Evolutionary conservation across 2,113 vertebrate species (phyloP).

Genomic region (Hydrochoerus hydrochaeris): DNA sequence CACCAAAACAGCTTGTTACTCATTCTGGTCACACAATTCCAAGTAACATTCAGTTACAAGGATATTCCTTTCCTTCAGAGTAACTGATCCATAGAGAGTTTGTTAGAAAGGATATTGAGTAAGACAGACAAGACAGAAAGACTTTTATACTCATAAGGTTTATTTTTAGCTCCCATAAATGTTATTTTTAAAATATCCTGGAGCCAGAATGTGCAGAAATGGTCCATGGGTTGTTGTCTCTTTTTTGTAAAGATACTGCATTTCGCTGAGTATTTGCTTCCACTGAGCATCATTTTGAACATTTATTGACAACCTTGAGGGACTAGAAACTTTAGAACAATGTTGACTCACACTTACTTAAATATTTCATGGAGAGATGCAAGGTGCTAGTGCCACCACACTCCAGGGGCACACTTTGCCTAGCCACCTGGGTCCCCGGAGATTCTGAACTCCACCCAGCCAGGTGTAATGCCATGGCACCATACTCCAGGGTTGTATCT

Average conservation of each 20-base stretch:
- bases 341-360: neutral
- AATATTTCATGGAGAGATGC: neutral
- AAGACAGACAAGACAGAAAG: neutral
- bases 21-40: neutral
- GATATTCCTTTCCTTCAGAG: neutral
- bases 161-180: neutral
- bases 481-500: no score
- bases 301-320: constrained; percentile 2
- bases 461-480: no score
- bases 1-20: neutral
- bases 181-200: constrained; percentile 24
- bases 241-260: neutral
- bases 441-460: no score
- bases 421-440: no score
- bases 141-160: neutral
- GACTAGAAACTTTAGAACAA: neutral
- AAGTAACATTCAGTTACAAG: neutral
- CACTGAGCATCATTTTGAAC: neutral
- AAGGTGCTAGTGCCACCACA: no score
- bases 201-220: neutral
- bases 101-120: neutral
- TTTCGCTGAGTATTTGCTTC: neutral
- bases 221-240: neutral
- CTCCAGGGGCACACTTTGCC: no score
- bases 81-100: neutral